These are phyloP conservation scores for Capromys pilorides DNA, from an alignment of 2,797 vertebrate species.

Conservation along the genomic window DNA sequence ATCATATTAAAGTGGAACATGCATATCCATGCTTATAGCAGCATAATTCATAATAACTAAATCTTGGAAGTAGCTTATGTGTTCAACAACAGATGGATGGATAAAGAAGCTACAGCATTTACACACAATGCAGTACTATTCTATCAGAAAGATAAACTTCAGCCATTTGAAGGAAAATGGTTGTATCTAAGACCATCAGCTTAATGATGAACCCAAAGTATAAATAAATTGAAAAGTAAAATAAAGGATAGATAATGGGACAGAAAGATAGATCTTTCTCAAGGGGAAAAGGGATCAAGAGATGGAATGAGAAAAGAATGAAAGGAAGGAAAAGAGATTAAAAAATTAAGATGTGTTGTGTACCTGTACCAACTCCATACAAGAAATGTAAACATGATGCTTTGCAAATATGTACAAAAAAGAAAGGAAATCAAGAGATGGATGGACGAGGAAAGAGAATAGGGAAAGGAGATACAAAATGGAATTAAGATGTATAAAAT, in stretches of 20 bases:
- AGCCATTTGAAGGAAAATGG: not conserved
- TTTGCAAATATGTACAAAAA: not conserved
- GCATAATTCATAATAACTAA: not conserved
- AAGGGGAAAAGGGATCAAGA: not conserved
- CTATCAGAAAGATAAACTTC: not conserved
- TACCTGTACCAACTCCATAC: not conserved
- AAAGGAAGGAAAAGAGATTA: not conserved
- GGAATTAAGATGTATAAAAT: not conserved
- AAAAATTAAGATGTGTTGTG: not conserved
- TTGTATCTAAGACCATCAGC: not conserved
- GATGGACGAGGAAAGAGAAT: not conserved
- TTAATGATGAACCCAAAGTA: not conserved
- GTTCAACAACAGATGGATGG: not conserved
- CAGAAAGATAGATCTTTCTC: not conserved
- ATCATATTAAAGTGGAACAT: not conserved
- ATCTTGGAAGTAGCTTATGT: not conserved
- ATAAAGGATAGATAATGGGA: not conserved
- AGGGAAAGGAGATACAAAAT: not conserved
- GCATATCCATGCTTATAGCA: not conserved
- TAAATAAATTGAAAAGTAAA: not conserved
- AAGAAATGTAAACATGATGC: not conserved
- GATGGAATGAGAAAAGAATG: not conserved
- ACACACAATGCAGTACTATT: not conserved
- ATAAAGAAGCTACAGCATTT: not conserved
- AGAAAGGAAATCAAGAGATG: not conserved